A percentile compares a stretch with the other conserved stretches of the same genome.
These are phyloP conservation scores for Kryphioiulus occultus DNA, from an alignment of 2,888 invertebrate genomes.

Conservation along the genomic window DNA sequence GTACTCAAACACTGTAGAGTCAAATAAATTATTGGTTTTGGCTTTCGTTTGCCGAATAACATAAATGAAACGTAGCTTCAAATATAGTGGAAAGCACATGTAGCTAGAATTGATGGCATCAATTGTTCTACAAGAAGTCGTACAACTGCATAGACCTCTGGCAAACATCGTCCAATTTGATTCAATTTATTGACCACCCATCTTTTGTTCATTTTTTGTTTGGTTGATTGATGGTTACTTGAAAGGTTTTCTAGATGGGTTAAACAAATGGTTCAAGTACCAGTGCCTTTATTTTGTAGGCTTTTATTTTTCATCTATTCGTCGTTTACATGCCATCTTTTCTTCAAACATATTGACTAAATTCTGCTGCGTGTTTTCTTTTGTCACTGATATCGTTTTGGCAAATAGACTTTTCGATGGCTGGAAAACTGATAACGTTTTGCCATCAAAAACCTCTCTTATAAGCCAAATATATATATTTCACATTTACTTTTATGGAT, in stretches of 20 bases:
- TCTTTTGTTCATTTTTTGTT: background rate
- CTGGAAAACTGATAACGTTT: slow-evolving; percentile 17
- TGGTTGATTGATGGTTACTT: background rate
- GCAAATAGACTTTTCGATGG: background rate
- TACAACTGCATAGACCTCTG: no score
- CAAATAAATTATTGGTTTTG: no score
- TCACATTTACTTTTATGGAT: background rate
- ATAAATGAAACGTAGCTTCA: no score
- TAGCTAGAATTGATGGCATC: no score
- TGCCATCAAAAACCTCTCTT: background rate
- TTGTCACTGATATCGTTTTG: slow-evolving; percentile 13
- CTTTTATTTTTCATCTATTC: background rate
- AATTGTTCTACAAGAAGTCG: no score
- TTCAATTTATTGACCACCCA: background rate
- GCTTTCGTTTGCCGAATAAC: no score
- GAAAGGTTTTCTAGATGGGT: background rate
- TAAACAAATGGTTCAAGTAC: background rate
- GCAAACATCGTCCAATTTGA: background rate
- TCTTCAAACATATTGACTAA: background rate
- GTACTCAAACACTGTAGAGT: no score
- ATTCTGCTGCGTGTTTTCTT: background rate
- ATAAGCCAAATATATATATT: background rate
- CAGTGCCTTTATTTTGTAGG: background rate
- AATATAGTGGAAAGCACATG: no score
- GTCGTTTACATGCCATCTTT: background rate